Conservation (phyloP, 2,888 invertebrate species). For the Didymodactylos carnosus region DNA sequence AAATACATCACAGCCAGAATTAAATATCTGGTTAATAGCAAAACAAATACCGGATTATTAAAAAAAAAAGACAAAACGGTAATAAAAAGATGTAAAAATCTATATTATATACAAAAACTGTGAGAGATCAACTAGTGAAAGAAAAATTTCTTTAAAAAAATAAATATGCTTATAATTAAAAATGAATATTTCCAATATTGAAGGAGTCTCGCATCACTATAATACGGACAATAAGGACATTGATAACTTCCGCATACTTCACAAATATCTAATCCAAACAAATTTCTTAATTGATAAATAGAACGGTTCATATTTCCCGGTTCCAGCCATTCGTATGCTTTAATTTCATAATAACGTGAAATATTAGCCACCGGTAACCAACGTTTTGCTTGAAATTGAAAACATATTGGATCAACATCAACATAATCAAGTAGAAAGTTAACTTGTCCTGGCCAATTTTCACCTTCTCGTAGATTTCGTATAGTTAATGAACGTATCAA, state of each 20-base stretch:
- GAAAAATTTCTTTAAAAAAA: no score
- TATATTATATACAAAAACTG: no score
- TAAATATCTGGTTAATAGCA: no score
- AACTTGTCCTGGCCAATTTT: constrained; percentile 5
- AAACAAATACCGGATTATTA: no score
- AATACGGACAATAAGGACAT: constrained; percentile 35
- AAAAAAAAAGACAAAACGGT: no score
- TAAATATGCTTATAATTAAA: no score
- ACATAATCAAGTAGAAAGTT: constrained; percentile 41
- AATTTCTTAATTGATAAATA: constrained; percentile 16
- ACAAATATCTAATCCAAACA: constrained; percentile 32
- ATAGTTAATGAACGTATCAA: background rate
- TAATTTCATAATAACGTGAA: constrained; percentile 68
- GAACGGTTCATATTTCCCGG: constrained; percentile 47
- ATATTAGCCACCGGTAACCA: constrained; percentile 92
- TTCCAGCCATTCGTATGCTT: constrained; percentile 83
- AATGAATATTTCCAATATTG: no score
- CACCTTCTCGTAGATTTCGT: constrained; percentile 9
- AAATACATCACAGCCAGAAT: no score
- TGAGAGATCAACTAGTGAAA: no score
- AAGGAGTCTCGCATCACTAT: constrained; percentile 15
- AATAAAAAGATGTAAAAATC: no score
- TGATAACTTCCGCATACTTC: constrained; percentile 35
- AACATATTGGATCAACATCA: constrained; percentile 57
- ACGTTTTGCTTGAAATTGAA: constrained; percentile 73